Base-by-base conservation (phyloP, 2,113 vertebrate genomes). In the Butorides virescens region DNA sequence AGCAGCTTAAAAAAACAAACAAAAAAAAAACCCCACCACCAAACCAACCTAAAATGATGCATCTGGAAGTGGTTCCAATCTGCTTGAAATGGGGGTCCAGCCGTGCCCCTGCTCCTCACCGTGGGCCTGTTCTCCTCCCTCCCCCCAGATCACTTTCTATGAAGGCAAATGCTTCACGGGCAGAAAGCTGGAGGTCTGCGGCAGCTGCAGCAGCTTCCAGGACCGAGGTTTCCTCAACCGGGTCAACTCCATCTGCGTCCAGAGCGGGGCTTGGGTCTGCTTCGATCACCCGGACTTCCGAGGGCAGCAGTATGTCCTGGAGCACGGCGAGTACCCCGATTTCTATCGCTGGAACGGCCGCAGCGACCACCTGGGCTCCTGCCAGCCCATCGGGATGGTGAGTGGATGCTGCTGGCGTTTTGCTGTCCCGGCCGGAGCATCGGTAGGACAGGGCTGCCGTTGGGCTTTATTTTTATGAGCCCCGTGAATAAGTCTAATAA, bases 281-380 rank as follows among this genome's bases (percentile, higher is more conserved):
- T 99, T 97, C 1, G 98, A 99, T 80, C 99, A 99, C 91, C 98
- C 99, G 0, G 98, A 99, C 97, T 99, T 99, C 87, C 98, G 97
- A 93, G 99, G 99, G 53, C 99, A 99, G 97, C 99, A 99, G 97
- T 99, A 98, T 74, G 95, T 99, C 97, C 98, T 99, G 97, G 99
- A 99, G 93, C 99, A 97, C 0, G 99, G 99, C 1, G 98, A 99
- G 76, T 99, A 99, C 89, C 99, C 99, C 0, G 97, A 99, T 25
- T 99, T 99, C 96, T 98, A 98, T 94, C 98, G 97, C 93, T 99
- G 99, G 99, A 99, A 99, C 0, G 97, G 98, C 47, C 99, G 98
- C 98, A 98, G 98, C 0, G 99, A 99, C 96, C 99, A 99, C 97
- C 98, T 99, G 99, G 99, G 99, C 74, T 99, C 99, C 98, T 99